Evolutionary conservation across 2,797 vertebrate species (phyloP).

Genomic region (Chromobotia macracanthus): DNA sequence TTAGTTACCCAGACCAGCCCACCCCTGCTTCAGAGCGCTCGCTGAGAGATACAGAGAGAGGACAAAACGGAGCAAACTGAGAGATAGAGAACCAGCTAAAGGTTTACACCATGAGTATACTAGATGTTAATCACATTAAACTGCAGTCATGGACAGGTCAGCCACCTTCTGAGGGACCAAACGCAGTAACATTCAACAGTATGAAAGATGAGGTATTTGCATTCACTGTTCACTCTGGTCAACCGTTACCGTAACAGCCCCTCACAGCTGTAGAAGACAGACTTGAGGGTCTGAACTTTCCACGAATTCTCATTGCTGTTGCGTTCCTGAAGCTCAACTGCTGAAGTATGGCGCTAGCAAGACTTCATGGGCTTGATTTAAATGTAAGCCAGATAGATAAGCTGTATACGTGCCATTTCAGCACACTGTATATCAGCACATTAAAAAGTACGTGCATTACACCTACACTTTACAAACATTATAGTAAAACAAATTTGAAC

Average conservation of each 20-base stretch:
- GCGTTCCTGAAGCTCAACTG: too few species aligned
- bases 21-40: neutral
- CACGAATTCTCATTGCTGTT: neutral
- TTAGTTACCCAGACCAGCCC: constrained; percentile 15
- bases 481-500: too few species aligned
- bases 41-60: neutral
- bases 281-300: constrained; percentile 5
- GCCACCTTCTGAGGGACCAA: constrained; percentile 6
- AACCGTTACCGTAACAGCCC: constrained; percentile 28
- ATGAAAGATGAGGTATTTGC: constrained; percentile 14
- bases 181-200: too few species aligned
- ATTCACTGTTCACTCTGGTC: constrained; percentile 10
- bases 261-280: neutral
- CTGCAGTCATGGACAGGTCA: constrained; percentile 12
- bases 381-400: too few species aligned
- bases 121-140: constrained; percentile 34
- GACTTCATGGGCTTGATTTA: too few species aligned
- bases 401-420: too few species aligned
- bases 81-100: constrained; percentile 1
- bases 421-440: too few species aligned
- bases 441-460: too few species aligned
- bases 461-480: too few species aligned
- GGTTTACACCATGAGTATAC: constrained; percentile 18
- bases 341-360: too few species aligned
- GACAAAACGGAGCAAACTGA: neutral